Conservation (phyloP, 92 coral and sea anemone genomes). For the Zoanthus sociatus region DNA sequence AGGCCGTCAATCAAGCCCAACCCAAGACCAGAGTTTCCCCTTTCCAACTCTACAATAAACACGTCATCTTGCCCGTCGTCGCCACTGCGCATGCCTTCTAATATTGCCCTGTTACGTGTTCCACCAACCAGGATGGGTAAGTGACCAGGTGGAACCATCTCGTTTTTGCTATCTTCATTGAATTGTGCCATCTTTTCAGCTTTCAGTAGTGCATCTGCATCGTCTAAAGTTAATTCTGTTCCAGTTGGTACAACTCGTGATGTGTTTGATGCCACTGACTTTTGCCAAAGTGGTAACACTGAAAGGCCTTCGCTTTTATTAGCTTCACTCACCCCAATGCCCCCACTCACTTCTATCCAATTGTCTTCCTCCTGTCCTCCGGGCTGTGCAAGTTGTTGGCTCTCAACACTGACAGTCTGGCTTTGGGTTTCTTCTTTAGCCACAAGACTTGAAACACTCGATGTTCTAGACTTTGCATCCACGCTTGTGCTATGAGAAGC, state of each 20-base stretch:
- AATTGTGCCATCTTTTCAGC: constrained; percentile 76
- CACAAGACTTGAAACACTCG: constrained; percentile 66
- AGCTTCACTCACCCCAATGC: constrained; percentile 44
- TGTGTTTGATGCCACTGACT: constrained; percentile 34
- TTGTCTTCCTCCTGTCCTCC: constrained; percentile 60
- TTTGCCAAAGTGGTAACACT: constrained; percentile 74
- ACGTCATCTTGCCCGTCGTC: constrained; percentile 98
- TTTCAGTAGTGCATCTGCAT: constrained; percentile 59
- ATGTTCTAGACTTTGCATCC: constrained; percentile 30
- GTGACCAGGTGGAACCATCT: constrained; percentile 43
- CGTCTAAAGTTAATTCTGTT: constrained; percentile 53
- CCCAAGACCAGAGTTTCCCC: constrained; percentile 87
- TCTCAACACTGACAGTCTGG: constrained; percentile 3
- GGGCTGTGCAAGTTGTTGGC: neutral
- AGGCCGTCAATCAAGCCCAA: constrained; percentile 94
- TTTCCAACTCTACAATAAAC: constrained; percentile 93
- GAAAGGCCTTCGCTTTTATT: constrained; percentile 71
- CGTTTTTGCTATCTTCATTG: constrained; percentile 52
- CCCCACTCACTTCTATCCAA: constrained; percentile 82
- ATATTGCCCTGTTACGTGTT: constrained; percentile 44
- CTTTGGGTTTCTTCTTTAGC: constrained; percentile 77
- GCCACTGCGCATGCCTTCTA: constrained; percentile 92
- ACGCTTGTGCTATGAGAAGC: constrained; percentile 20
- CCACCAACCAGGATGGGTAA: constrained; percentile 38
- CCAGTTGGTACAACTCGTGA: constrained; percentile 44